Percentiles rank a stretch among this genome's conserved stretches.
Evolutionary conservation across 2,888 invertebrate species (phyloP).

Genomic region (Anthophora plumipes): DNA sequence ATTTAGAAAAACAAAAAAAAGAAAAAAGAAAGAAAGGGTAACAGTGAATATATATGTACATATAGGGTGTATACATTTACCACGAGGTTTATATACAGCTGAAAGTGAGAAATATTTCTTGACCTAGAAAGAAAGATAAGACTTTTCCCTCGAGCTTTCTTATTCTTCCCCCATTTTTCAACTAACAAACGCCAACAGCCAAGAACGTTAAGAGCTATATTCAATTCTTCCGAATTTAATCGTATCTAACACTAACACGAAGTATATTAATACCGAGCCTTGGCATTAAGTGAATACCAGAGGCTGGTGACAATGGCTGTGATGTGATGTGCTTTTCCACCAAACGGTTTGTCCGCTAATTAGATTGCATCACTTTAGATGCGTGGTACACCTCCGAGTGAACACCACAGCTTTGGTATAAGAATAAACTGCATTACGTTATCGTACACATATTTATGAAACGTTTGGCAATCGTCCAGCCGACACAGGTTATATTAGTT

Average conservation of each 20-base stretch:
- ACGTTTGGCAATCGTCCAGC: slow-evolving; percentile 67
- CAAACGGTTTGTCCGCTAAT: slow-evolving; percentile 33
- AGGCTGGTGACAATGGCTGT: neutral
- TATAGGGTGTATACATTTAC: neutral
- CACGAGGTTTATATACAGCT: neutral
- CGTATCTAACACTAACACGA: neutral
- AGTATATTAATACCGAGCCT: neutral
- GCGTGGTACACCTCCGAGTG: slow-evolving; percentile 44
- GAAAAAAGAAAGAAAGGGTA: neutral
- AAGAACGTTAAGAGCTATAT: too few relatives aligned
- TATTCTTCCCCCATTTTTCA: neutral
- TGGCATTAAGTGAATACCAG: neutral
- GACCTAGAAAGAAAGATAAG: slow-evolving; percentile 3
- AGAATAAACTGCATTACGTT: slow-evolving; percentile 72
- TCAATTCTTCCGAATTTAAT: neutral
- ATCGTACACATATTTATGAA: slow-evolving; percentile 71
- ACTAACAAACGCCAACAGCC: neutral
- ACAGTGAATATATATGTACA: neutral
- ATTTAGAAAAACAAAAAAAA: too few relatives aligned
- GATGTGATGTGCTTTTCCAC: slow-evolving; percentile 21
- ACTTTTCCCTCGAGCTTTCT: neutral
- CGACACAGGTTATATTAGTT: slow-evolving; percentile 64
- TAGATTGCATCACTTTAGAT: slow-evolving; percentile 38
- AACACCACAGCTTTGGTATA: slow-evolving; percentile 55
- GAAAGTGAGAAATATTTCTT: neutral